Percentiles rank a stretch among this genome's conserved stretches.
phyloP scores from a whole-genome alignment of 2,797 vertebrate species.

The Pangasius djambal region DNA sequence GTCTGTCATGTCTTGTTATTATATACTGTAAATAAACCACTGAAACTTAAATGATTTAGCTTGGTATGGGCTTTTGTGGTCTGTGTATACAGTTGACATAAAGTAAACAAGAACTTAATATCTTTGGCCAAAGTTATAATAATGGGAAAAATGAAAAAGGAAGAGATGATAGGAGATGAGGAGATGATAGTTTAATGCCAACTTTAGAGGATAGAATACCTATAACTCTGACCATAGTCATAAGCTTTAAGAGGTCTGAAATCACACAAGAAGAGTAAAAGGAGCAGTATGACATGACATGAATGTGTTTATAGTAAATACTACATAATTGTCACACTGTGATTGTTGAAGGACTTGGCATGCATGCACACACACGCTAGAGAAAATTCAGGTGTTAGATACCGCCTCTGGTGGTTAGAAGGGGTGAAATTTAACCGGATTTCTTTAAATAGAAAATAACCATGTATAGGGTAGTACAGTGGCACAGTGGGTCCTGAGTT shows the following conservation, averaged over 20 bases:
- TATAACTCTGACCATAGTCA: neutral
- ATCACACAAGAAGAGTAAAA: neutral
- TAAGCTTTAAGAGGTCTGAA: neutral
- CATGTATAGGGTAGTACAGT: neutral
- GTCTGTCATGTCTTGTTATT: conserved; percentile 63
- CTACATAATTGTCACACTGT: neutral
- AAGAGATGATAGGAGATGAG: neutral
- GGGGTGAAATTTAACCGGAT: neutral
- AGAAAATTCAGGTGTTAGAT: neutral
- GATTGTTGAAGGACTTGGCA: neutral
- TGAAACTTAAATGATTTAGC: conserved; percentile 37
- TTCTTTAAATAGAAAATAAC: neutral
- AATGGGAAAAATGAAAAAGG: too few relatives aligned
- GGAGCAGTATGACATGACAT: too few relatives aligned
- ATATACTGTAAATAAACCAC: conserved; percentile 78
- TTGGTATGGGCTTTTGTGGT: neutral
- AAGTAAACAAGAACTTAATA: neutral
- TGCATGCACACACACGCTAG: neutral
- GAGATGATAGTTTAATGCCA: neutral
- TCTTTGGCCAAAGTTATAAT: neutral
- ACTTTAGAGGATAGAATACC: neutral
- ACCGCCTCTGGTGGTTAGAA: neutral
- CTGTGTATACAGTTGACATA: neutral
- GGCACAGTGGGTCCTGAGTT: neutral
- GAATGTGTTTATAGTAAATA: neutral